phyloP scores from a whole-genome alignment of 2,888 invertebrate genomes.

The Meiosimyza platycephala region DNA sequence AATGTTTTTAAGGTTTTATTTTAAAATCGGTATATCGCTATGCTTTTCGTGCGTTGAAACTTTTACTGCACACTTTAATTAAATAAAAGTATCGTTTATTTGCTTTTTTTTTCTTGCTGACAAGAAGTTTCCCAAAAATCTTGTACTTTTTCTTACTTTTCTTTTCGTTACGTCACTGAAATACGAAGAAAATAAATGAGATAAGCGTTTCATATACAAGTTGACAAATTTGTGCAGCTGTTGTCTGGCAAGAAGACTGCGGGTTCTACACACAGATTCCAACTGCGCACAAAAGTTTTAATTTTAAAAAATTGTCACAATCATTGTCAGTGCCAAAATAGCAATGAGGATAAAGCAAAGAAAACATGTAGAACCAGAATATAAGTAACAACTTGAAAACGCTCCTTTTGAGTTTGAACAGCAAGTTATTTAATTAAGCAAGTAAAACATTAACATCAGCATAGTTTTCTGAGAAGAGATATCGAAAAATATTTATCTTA shows the following conservation, averaged over 20 bases:
- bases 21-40: too few species aligned
- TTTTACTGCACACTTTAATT: too few species aligned
- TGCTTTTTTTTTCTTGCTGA: too few species aligned
- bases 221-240: conserved; percentile 15
- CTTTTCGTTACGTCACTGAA: too few species aligned
- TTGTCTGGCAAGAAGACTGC: neutral
- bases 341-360: neutral
- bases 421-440: conserved; percentile 49
- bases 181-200: neutral
- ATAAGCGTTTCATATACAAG: conserved; percentile 13
- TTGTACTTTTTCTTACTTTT: too few species aligned
- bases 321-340: neutral
- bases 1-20: too few species aligned
- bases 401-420: conserved; percentile 9
- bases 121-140: too few species aligned
- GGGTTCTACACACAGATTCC: too few species aligned
- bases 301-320: conserved; percentile 22
- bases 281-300: conserved; percentile 4
- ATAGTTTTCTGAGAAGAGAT: neutral
- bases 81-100: too few species aligned
- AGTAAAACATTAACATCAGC: neutral
- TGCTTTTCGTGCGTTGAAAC: too few species aligned
- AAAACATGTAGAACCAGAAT: neutral
- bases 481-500: too few species aligned
- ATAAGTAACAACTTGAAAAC: neutral